phyloP scores from a whole-genome alignment of 2,797 vertebrate genomes.

The Lerista edwardsae region DNA sequence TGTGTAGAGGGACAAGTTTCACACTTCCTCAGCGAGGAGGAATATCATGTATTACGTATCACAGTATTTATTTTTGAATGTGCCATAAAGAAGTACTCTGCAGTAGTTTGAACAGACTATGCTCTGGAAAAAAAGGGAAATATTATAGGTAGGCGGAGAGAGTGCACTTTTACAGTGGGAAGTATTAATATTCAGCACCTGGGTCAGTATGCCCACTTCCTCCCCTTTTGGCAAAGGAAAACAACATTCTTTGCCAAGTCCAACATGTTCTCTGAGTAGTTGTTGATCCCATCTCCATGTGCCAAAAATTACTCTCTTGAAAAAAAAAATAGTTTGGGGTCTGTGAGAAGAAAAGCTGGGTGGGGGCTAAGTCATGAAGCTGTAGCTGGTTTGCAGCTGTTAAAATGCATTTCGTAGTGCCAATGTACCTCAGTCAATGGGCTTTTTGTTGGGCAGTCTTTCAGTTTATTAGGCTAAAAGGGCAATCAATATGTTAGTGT shows the following conservation, averaged over 20 bases:
- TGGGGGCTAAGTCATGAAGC: constrained; percentile 11
- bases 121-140: neutral
- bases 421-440: neutral
- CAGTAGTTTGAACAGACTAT: neutral
- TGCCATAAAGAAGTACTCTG: neutral
- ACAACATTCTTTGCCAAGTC: constrained; percentile 42
- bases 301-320: neutral
- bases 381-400: constrained; percentile 5
- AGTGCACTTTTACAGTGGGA: constrained; percentile 8
- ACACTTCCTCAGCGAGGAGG: neutral
- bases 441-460: neutral
- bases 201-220: constrained; percentile 22
- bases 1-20: neutral
- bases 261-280: constrained; percentile 40
- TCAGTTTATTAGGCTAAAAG: constrained; percentile 23
- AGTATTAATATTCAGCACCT: constrained; percentile 21
- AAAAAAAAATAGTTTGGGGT: constrained; percentile 44
- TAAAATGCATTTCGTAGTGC: neutral
- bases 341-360: constrained; percentile 5
- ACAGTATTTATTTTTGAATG: neutral
- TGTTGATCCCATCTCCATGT: constrained; percentile 22
- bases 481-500: constrained; percentile 23
- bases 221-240: constrained; percentile 53
- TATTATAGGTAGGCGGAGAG: neutral
- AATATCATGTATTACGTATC: neutral